Base-by-base conservation (phyloP, 2,797 vertebrate species). In the Tapera naevia region DNA sequence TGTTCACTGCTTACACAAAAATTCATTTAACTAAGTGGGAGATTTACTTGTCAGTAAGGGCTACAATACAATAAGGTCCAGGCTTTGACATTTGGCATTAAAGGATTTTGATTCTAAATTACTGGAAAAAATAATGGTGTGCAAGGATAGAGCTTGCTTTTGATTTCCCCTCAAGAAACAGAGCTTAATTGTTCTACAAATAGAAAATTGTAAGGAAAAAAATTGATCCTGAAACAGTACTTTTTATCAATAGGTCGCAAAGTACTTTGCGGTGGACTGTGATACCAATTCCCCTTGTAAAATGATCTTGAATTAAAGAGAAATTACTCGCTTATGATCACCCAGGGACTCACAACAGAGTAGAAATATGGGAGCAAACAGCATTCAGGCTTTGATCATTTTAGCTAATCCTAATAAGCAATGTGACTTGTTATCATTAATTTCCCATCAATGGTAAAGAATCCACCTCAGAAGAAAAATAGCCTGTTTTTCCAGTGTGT, bases 371-470 rank as follows among this genome's bases (percentile, higher is more conserved):
- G 23, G 11, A 80, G 13, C 27, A 85, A 89, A 70, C 18, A 80
- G 17, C 8, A 57, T 61, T 56, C 8, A 19, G n/a, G 13, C 33
- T 92, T 93, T 80, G 54, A 74, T 67, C 28, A 71, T 65, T 92
- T 86, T 43, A 79, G 48, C 71, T 84, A 69, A 74, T 37, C 32
- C 16, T 62, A 71, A 69, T 25, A 74, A 54, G n/a, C 30, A 75
- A 39, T 32, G n/a, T n/a, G n/a, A n/a, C n/a, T n/a, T n/a, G n/a
- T n/a, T n/a, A 25, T 85, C 19, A 87, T 85, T 93, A 80, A 85
- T 93, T 94, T 94, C 80, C 93, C 86, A 87, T 95, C 90, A 85
- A 45, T 74, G 80, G 89, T 96, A 91, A 96, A 94, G 46, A 91
- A 94, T 93, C 86, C 65, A 33, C 71, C 80, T 89, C 37, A 56